Conservation (phyloP, 2,797 vertebrate species). For the Phataginus tetradactyla region DNA sequence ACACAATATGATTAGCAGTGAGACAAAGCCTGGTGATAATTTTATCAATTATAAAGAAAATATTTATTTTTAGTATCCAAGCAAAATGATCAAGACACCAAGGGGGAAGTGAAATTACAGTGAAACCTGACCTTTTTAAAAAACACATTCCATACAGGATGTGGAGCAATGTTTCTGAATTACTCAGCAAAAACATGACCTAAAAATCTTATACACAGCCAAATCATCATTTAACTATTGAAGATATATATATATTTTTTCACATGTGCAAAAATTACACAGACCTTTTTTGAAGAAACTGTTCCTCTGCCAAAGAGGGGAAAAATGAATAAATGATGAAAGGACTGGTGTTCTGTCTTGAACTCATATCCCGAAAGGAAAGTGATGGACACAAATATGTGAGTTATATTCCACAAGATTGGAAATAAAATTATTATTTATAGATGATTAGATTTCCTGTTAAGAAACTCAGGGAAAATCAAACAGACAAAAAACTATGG, state of each 20-base stretch:
- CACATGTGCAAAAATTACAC: neutral
- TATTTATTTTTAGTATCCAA: neutral
- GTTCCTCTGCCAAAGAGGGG: neutral
- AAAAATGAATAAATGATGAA: neutral
- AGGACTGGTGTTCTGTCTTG: neutral
- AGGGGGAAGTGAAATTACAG: neutral
- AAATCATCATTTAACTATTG: neutral
- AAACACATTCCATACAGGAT: neutral
- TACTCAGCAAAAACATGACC: neutral
- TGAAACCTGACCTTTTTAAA: neutral
- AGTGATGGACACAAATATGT: neutral
- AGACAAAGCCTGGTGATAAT: neutral
- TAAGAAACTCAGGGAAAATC: neutral
- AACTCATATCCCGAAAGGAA: neutral
- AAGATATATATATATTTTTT: neutral
- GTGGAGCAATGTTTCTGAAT: neutral
- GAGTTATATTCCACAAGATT: neutral
- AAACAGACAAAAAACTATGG: neutral
- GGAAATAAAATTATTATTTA: neutral
- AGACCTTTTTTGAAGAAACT: neutral
- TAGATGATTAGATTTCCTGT: neutral
- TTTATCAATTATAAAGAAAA: neutral
- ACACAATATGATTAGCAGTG: neutral
- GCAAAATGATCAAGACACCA: neutral
- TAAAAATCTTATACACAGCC: neutral